These are phyloP conservation scores for Sorex araneus DNA, from an alignment of 2,113 vertebrate genomes.

Conservation along the genomic window DNA sequence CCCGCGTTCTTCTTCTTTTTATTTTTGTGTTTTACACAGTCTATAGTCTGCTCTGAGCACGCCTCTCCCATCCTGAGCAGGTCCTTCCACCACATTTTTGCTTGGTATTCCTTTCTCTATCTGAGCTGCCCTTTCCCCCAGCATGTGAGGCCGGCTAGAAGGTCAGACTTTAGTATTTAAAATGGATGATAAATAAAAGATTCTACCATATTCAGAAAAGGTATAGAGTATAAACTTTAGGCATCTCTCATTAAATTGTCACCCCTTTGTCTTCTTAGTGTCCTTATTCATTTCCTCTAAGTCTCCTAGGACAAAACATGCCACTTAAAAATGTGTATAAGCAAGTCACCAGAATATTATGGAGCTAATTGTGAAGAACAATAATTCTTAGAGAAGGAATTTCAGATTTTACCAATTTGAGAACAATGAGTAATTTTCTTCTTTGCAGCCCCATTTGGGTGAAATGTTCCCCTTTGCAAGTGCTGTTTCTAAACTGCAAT, in stretches of 20 bases:
- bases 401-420: constrained; percentile 59
- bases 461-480: constrained; percentile 5
- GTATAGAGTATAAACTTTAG: constrained; percentile 10
- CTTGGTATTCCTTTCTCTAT: too few species aligned
- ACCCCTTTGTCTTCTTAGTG: background rate
- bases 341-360: constrained; percentile 52
- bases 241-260: background rate
- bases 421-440: constrained; percentile 70
- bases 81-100: too few species aligned
- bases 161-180: constrained; percentile 30
- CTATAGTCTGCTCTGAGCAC: too few species aligned
- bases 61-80: too few species aligned
- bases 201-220: background rate
- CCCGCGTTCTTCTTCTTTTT: too few species aligned
- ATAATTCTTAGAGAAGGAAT: constrained; percentile 36
- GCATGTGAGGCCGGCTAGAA: too few species aligned
- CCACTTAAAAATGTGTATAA: background rate
- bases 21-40: too few species aligned
- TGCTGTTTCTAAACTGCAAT: constrained; percentile 63
- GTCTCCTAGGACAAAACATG: background rate
- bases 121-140: too few species aligned
- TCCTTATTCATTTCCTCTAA: constrained; percentile 11
- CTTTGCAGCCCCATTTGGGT: constrained; percentile 19
- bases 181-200: background rate
- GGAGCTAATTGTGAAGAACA: constrained; percentile 40